Evolutionary conservation across 2,113 vertebrate species (phyloP), one percentile per base, ranked within the genome.

Genomic region (Vireo altiloquus): DNA sequence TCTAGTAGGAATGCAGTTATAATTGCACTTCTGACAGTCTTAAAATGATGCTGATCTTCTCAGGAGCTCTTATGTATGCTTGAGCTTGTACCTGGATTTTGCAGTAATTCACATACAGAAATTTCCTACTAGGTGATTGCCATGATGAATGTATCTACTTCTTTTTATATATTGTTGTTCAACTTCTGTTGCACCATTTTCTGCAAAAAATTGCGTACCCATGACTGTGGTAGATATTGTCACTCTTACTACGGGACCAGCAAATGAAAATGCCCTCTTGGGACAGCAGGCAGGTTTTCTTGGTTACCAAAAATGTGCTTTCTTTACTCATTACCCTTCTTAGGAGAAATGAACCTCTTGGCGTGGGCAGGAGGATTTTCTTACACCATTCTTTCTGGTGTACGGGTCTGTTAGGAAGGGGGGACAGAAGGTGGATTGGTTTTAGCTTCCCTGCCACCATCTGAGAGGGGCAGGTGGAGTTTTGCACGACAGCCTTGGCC

Each of bases 371-470:
- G 39, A 66, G 9, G 4, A 39, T 86, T 69, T 76, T 53, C 24
- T 37, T 52, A 13, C 5, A 0, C 1, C 6, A 5, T 30, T 39
- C 33, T 61, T 59, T 8, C 10, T 13, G 17, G 15, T 6, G 10
- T 23, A 22, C 27, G 28, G 6, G 22, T 60, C 10, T 59, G 3
- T 44, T 7, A 23, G 57, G 33, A 78, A 40, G 16, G 4, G 37
- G 20, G 20, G 15, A 37, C 20, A 27, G 39, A 24, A 22, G 25
- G 4, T 35, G 30, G 33, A 2, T 10, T 49, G 12, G 9, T 65
- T 91, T 76, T 30, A 35, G 27, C 22, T 76, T 83, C 35, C 15
- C 33, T 3, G 3, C 18, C 17, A 13, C 28, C 4, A 2, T 21
- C 44, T 53, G 28, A 11, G 44, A 68, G n/a, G 31, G 24, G 30